Percentiles rank a stretch among this genome's conserved stretches.
These are phyloP conservation scores for Perca flavescens DNA, from an alignment of 2,113 vertebrate genomes.

Conservation along the genomic window DNA sequence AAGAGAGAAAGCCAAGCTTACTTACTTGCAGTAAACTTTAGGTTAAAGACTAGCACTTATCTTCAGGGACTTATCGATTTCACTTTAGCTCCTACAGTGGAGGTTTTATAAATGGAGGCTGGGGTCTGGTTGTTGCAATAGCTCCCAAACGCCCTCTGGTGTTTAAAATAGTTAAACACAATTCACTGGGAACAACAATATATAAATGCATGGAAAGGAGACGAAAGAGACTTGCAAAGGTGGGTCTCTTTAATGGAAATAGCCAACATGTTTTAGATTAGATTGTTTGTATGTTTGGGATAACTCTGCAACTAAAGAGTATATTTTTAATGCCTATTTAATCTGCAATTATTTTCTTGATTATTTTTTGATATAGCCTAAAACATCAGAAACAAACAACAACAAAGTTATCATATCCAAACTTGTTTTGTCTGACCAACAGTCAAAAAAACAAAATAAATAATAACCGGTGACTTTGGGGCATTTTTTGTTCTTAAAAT, in stretches of 20 bases:
- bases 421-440: not conserved
- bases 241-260: not conserved
- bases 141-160: conserved; percentile 73
- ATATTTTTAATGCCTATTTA: not conserved
- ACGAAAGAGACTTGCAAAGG: not conserved
- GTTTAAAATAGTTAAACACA: conserved; percentile 26
- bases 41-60: not conserved
- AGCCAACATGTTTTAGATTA: not conserved
- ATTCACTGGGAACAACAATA: not conserved
- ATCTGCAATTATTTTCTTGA: not conserved
- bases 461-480: not conserved
- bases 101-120: not conserved
- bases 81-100: not conserved
- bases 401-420: not conserved
- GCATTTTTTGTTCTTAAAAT: not conserved
- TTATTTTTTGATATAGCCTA: not conserved
- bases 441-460: not conserved
- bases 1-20: not conserved
- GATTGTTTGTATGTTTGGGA: not conserved
- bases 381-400: too few relatives aligned
- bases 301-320: not conserved
- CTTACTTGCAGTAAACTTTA: not conserved
- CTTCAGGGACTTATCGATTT: not conserved
- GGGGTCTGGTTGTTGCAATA: not conserved
- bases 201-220: not conserved